These are phyloP conservation scores for Pipistrellus nathusii DNA, from an alignment of 2,797 vertebrate species.

Conservation along the genomic window DNA sequence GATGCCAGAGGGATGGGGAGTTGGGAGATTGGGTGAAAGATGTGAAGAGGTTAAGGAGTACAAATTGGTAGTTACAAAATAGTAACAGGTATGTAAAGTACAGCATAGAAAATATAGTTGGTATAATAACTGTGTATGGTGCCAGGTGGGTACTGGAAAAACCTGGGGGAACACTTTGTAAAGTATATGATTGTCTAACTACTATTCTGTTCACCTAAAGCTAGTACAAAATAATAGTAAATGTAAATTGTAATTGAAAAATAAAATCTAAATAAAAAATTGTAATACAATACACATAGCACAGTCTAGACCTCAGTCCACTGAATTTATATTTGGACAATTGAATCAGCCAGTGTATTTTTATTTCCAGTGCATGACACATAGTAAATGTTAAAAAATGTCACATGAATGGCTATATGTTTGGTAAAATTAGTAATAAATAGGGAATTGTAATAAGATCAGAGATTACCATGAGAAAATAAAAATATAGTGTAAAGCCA, in stretches of 20 bases:
- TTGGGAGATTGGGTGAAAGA: neutral
- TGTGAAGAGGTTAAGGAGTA: neutral
- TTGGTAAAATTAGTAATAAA: conserved; percentile 48
- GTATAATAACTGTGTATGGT: neutral
- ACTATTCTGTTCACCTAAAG: neutral
- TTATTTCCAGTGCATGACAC: conserved; percentile 1
- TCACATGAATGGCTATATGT: neutral
- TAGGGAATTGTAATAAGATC: conserved; percentile 38
- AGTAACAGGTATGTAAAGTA: neutral
- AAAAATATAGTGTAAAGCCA: conserved; percentile 18
- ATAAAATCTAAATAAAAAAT: neutral
- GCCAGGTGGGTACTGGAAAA: neutral
- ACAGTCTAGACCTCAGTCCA: neutral
- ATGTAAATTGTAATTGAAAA: neutral
- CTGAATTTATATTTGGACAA: conserved; percentile 47
- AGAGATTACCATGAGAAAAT: conserved; percentile 30
- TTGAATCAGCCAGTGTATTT: conserved; percentile 20
- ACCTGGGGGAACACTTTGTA: neutral
- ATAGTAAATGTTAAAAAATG: conserved; percentile 32
- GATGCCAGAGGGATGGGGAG: neutral
- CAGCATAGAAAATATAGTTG: neutral
- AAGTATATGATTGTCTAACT: neutral
- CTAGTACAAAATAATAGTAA: neutral
- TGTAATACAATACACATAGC: neutral
- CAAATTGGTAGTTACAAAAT: neutral